Base-by-base conservation (phyloP, 2,888 invertebrate genomes). In the Xestoiulus laeticollis region DNA sequence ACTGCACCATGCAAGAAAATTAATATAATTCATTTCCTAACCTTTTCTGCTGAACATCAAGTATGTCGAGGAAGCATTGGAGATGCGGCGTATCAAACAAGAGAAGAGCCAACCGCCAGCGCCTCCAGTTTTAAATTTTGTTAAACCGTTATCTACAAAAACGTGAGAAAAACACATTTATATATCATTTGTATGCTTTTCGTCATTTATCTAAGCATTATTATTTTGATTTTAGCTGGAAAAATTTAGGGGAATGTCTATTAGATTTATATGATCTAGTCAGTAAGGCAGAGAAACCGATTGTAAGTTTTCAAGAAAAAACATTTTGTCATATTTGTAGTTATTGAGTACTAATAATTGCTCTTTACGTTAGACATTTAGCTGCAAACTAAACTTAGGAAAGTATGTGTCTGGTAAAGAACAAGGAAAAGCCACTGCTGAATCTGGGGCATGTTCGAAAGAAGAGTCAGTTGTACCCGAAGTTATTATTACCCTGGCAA, bases 241-340 rank as follows among this genome's bases (percentile, higher is more conserved):
- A 90, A 88, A 89, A 90, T 89, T 90, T 92, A 22, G 92, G 92
- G 44, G 91, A 92, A 88, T 90, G 91, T 88, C 89, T 92, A 53
- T 86, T 91, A 19, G 90, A 89, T 26, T 89, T 92, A 84, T 92
- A 91, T 90, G 91, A 92, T 86, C 90, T 90, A 88, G 91, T 91
- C 38, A 89, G 88, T 30, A 88, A 89, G 44, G 87, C 89, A 16
- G 87, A 90, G 44, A 90, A 91, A 43, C 90, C 90, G 3, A 89
- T 91, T 88, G 92, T 92, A 90, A 90, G 90, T 85, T 8, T 68
- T 8, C n/a, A 26, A 48, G 16, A 48, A 16, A n/a, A 38, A 8
- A 0, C 38, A 38, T 38, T 38, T 38, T 38, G 8, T 8, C 8
- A 8, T 8, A 38, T 8, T 38, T 38, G 8, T 38, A 8, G 2